Base-by-base conservation (phyloP, 1,140 invertebrate genomes). In the Glossosoma conforme region DNA sequence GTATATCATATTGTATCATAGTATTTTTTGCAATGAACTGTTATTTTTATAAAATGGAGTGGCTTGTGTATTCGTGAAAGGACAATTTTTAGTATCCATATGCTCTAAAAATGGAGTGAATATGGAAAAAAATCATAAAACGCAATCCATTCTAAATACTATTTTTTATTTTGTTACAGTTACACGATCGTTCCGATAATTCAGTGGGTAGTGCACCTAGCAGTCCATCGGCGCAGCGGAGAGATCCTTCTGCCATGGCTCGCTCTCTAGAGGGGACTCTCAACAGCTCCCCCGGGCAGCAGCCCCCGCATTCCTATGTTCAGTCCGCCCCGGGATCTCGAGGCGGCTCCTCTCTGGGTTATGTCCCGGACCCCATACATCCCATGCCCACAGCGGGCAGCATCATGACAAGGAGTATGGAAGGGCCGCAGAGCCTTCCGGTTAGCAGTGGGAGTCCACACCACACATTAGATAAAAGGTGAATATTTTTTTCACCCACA, bases 141-240 rank as follows among this genome's bases (percentile, higher is more conserved):
- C 13, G n/a, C 4, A 35, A 8, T 35, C 15, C 15, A 35, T 35
- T 37, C 15, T 17, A 17, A 28, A 13, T 2, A 2, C 3, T 20
- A 35, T 45, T 19, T 35, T 33, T 35, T n/a, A n/a, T n/a, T n/a
- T n/a, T 33, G 11, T 36, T n/a, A 3, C 9, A 15, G 2, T 47
- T 13, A 17, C 62, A 70, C 65, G 65, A 60, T 42, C 62, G 60
- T 44, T 61, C 65, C 18, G 69, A 72, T 54, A 76, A 72, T 61
- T 75, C 68, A 56, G 77, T 78, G 51, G 82, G 81, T 58, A 82
- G 79, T 61, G 81, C 82, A 55, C 86, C 78, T 50, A 84, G 76
- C 63, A 84, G 76, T 69, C 78, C 82, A 69, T 75, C 83, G 68
- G 62, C 68, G 64, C 68, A 71, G 65, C 47, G 58, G 17, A 54